phyloP scores from a whole-genome alignment of 2,888 invertebrate species.

The Parapristionchus giblindavisi region DNA sequence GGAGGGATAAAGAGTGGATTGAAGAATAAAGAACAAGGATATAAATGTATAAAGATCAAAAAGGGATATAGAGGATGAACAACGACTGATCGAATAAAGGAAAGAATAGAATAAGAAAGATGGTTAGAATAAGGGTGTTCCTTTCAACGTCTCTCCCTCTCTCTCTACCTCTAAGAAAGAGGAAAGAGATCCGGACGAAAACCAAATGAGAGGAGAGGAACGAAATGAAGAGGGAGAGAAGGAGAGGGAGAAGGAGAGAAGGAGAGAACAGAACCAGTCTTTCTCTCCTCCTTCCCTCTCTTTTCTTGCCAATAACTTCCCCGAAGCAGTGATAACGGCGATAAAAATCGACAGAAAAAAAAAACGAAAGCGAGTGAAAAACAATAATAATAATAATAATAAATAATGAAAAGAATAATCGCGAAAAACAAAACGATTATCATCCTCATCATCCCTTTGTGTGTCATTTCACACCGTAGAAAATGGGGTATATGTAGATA shows the following conservation, averaged over 20 bases:
- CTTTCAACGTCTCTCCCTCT: too few relatives aligned
- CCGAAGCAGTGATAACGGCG: too few relatives aligned
- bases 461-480: too few relatives aligned
- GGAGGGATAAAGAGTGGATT: background rate
- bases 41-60: background rate
- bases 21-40: background rate
- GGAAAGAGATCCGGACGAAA: background rate
- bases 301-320: constrained; percentile 8
- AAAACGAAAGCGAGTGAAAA: too few relatives aligned
- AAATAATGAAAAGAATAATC: too few relatives aligned
- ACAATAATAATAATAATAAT: too few relatives aligned
- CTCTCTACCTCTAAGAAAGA: background rate
- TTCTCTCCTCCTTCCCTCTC: background rate
- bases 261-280: constrained; percentile 4
- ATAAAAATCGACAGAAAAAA: too few relatives aligned
- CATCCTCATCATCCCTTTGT: too few relatives aligned
- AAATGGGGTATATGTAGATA: too few relatives aligned
- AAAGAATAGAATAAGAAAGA: background rate
- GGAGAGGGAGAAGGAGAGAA: background rate
- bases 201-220: background rate
- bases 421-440: too few relatives aligned
- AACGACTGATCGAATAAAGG: background rate
- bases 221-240: background rate
- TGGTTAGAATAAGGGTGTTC: too few relatives aligned
- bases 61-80: background rate